A percentile compares a stretch with the other conserved stretches of the same genome.
Evolutionary conservation across 2,797 vertebrate genomes (phyloP).

Genomic region (Neoniphon sammara): DNA sequence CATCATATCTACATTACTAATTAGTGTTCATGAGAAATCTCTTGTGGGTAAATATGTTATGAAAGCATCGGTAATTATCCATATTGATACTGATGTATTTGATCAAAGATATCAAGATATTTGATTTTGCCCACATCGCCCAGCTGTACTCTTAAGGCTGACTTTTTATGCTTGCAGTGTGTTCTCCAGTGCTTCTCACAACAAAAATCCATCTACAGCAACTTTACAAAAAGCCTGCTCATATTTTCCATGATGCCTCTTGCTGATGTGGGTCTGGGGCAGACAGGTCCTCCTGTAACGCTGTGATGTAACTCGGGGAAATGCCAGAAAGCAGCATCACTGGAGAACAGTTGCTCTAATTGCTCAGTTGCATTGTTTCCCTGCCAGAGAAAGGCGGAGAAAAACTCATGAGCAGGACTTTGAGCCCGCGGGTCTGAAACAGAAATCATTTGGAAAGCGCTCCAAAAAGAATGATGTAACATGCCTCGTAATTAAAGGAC

Average conservation of each 20-base stretch:
- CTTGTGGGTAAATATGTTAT: no score
- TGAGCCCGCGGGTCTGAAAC: conserved; percentile 25
- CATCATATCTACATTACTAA: no score
- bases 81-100: no score
- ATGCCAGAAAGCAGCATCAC: conserved; percentile 34
- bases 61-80: no score
- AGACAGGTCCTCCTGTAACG: conserved; percentile 36
- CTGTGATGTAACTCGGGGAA: conserved; percentile 34
- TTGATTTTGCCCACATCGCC: no score
- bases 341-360: conserved; percentile 18
- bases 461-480: conserved; percentile 28
- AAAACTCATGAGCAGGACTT: conserved; percentile 9
- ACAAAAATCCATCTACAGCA: conserved; percentile 3
- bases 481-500: background rate
- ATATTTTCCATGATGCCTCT: conserved; percentile 63
- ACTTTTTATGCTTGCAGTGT: background rate
- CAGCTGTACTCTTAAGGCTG: no score
- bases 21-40: no score
- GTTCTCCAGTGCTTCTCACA: conserved; percentile 12
- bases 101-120: no score
- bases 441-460: conserved; percentile 35
- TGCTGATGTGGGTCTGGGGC: conserved; percentile 45
- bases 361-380: background rate
- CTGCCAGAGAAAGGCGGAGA: conserved; percentile 11
- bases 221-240: conserved; percentile 32